A percentile compares a stretch with the other conserved stretches of the same genome.
Conservation (phyloP, 2,888 invertebrate genomes). For the Erebia aethiops region DNA sequence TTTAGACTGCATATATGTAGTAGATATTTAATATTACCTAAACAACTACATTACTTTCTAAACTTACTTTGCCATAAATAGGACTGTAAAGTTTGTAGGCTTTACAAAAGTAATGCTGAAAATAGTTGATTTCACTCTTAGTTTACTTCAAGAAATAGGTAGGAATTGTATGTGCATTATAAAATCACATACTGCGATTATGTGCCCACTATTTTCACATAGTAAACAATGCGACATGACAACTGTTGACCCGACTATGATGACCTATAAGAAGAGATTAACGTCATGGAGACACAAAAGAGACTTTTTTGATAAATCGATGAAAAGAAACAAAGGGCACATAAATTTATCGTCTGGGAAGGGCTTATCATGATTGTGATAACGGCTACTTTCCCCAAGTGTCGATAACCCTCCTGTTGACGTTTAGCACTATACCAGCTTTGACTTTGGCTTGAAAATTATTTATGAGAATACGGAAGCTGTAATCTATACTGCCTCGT, state of each 20-base stretch:
- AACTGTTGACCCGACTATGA: conserved; percentile 56
- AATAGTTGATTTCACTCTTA: too few species aligned
- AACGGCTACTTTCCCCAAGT: conserved; percentile 73
- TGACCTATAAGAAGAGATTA: conserved; percentile 43
- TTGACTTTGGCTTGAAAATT: not conserved
- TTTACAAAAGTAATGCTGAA: too few species aligned
- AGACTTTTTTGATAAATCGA: conserved; percentile 74
- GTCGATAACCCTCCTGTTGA: conserved; percentile 54
- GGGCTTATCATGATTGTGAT: conserved; percentile 71
- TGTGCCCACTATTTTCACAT: conserved; percentile 14
- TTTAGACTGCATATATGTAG: not conserved
- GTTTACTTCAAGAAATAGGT: too few species aligned
- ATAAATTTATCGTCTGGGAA: conserved; percentile 73
- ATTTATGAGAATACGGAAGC: not conserved
- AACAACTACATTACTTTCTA: too few species aligned
- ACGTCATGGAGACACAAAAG: conserved; percentile 52
- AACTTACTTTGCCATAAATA: too few species aligned
- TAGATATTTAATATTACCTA: too few species aligned
- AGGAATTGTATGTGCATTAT: too few species aligned
- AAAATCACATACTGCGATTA: too few species aligned
- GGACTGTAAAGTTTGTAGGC: too few species aligned
- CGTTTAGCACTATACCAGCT: conserved; percentile 2
- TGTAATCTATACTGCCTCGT: too few species aligned
- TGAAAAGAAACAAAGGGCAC: conserved; percentile 79
- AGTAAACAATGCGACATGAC: conserved; percentile 43